phyloP scores from a whole-genome alignment of 2,797 vertebrate species.

The Acanthurus lineatus region DNA sequence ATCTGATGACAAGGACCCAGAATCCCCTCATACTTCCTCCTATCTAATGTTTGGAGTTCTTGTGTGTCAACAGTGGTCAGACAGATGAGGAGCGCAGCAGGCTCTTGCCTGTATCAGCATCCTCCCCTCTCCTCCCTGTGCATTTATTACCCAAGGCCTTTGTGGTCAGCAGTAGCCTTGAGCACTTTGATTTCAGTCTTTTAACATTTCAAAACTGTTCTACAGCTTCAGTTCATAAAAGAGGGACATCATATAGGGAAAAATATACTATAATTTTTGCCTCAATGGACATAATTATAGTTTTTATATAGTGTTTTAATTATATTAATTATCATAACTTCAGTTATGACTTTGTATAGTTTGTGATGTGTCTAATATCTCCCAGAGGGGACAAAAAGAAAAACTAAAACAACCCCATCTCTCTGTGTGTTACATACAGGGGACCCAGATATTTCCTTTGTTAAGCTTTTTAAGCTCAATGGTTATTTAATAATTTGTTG shows the following conservation, averaged over 20 bases:
- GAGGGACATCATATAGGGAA: constrained; percentile 21
- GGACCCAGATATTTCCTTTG: constrained; percentile 34
- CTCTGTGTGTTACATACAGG: constrained; percentile 21
- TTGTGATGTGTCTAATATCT: constrained; percentile 46
- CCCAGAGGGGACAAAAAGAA: constrained; percentile 35
- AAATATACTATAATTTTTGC: constrained; percentile 36
- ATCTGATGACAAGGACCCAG: constrained; percentile 85
- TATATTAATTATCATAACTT: constrained; percentile 18
- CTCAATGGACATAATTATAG: constrained; percentile 35
- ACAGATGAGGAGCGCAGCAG: constrained; percentile 47
- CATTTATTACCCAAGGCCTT: constrained; percentile 53
- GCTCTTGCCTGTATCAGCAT: constrained; percentile 50
- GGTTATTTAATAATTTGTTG: constrained; percentile 19
- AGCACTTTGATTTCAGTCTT: constrained; percentile 61
- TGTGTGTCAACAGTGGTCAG: constrained; percentile 48
- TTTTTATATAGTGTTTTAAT: constrained; percentile 44
- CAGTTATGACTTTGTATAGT: constrained; percentile 43
- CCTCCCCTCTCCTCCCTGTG: constrained; percentile 40
- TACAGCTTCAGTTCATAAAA: constrained; percentile 46
- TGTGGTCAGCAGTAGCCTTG: constrained; percentile 47
- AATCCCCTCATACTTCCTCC: constrained; percentile 54
- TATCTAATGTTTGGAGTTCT: constrained; percentile 63
- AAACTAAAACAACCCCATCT: constrained; percentile 52
- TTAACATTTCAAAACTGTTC: constrained; percentile 47
- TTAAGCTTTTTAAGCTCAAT: constrained; percentile 23